Conservation (phyloP, 2,888 invertebrate species). For the Xylophagus ater region DNA sequence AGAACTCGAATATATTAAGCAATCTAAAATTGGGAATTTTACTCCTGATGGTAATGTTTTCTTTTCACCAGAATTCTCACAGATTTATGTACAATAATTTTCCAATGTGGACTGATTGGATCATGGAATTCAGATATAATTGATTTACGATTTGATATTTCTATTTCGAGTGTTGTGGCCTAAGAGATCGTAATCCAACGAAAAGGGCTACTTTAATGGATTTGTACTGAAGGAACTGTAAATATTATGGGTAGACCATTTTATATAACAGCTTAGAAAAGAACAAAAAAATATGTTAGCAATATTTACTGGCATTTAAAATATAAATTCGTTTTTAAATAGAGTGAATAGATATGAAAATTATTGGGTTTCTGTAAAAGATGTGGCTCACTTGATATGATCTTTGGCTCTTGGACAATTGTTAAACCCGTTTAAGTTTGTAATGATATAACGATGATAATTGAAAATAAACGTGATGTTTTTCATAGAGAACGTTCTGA, state of each 20-base stretch:
- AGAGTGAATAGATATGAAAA: not conserved
- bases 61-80: not conserved
- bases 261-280: constrained; percentile 22
- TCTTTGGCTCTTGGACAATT: constrained; percentile 36
- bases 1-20: constrained; percentile 22
- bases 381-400: constrained; percentile 34
- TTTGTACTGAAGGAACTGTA: constrained; percentile 21
- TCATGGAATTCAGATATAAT: constrained; percentile 32
- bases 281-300: constrained; percentile 20
- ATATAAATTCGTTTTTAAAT: not conserved
- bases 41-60: constrained; percentile 29
- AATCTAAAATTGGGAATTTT: constrained; percentile 15
- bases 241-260: constrained; percentile 27
- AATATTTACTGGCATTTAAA: constrained; percentile 24
- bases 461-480: constrained; percentile 31
- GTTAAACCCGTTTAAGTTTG: constrained; percentile 31
- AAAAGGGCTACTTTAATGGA: constrained; percentile 23
- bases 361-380: constrained; percentile 29
- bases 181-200: constrained; percentile 22
- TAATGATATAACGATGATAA: constrained; percentile 29
- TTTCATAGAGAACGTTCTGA: constrained; percentile 28
- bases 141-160: constrained; percentile 32
- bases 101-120: constrained; percentile 31
- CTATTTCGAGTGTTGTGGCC: constrained; percentile 15
- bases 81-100: not conserved